Conservation (phyloP, 2,888 invertebrate species). For the Drosophila planitibia region DNA sequence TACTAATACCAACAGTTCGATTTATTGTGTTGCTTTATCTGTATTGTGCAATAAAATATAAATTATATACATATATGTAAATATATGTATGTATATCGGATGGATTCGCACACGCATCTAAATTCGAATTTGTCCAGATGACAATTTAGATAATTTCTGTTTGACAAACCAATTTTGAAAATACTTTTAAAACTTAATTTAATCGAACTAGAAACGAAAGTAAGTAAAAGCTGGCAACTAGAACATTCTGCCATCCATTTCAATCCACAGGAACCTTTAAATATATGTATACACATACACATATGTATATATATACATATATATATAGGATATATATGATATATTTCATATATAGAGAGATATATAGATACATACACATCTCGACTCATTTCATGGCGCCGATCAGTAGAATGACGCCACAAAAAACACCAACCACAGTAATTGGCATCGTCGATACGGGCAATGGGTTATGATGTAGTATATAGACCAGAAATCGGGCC, state of each 20-base stretch:
- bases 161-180: neutral
- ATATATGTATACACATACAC: neutral
- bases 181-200: neutral
- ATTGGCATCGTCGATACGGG: conserved; percentile 5
- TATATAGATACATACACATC: neutral
- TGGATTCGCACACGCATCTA: neutral
- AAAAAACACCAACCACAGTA: conserved; percentile 7
- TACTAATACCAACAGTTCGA: neutral
- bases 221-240: conserved; percentile 13
- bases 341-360: neutral
- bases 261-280: neutral
- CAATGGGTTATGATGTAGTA: conserved; percentile 1
- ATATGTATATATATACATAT: neutral
- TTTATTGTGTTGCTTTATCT: neutral
- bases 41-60: neutral
- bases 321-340: neutral
- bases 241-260: conserved; percentile 12
- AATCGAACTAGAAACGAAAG: neutral
- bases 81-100: neutral
- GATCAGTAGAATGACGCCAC: conserved; percentile 19
- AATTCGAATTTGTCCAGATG: conserved; percentile 2
- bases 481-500: conserved; percentile 8
- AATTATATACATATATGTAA: neutral
- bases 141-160: neutral
- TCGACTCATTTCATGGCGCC: conserved; percentile 2